These are phyloP conservation scores for Dynastes tityus DNA, from an alignment of 2,888 invertebrate species.

Conservation along the genomic window DNA sequence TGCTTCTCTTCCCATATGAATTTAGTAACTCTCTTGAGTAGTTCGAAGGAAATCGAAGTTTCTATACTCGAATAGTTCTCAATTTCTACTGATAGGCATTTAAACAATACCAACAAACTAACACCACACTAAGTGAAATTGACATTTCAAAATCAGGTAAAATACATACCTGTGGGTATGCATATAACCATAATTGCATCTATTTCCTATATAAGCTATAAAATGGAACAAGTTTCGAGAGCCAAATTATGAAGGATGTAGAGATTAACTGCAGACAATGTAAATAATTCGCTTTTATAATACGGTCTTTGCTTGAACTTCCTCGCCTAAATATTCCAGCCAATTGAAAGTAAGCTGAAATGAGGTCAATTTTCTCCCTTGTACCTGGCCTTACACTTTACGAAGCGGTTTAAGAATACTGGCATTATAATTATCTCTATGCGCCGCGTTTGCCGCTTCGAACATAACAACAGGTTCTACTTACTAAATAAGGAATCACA, in stretches of 20 bases:
- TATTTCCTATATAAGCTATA: no score
- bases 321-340: not conserved
- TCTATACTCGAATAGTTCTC: no score
- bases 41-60: no score
- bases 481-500: constrained; percentile 25
- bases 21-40: no score
- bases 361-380: constrained; percentile 10
- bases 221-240: no score
- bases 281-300: not conserved
- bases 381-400: not conserved
- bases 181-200: no score
- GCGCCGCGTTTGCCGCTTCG: not conserved
- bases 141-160: no score
- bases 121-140: no score
- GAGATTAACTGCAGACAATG: not conserved
- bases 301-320: not conserved
- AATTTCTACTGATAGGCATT: no score
- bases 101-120: no score
- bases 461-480: constrained; percentile 22
- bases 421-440: constrained; percentile 22
- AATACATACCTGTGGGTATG: no score
- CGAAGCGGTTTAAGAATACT: not conserved
- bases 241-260: not conserved
- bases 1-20: no score
- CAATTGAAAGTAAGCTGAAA: constrained; percentile 12